These are phyloP conservation scores for Glyptemys insculpta DNA, from an alignment of 2,797 vertebrate genomes.

Conservation along the genomic window DNA sequence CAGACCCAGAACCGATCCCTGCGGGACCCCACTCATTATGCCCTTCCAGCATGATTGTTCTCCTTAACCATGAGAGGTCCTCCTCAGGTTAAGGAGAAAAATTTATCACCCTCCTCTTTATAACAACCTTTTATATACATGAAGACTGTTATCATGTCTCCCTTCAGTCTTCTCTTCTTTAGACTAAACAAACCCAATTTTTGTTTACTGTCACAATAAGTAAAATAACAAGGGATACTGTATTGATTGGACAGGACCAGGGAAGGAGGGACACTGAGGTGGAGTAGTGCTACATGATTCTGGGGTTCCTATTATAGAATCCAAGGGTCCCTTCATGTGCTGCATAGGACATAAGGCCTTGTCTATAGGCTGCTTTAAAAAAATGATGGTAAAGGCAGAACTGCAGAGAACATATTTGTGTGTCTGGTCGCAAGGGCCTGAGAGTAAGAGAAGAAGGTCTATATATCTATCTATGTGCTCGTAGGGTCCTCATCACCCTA, in stretches of 20 bases:
- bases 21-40: no score
- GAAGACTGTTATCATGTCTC: background rate
- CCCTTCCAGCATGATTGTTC: no score
- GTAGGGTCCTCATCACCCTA: background rate
- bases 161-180: background rate
- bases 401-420: background rate
- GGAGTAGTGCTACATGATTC: background rate
- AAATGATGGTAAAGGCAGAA: fast-evolving
- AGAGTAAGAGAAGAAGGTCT: background rate
- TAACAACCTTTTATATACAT: background rate
- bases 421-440: background rate
- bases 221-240: background rate
- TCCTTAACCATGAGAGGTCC: no score
- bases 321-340: background rate
- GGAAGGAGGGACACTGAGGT: fast-evolving
- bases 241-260: fast-evolving
- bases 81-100: background rate
- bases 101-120: background rate
- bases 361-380: background rate
- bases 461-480: background rate
- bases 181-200: background rate
- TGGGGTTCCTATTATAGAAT: background rate
- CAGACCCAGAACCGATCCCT: no score
- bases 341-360: background rate
- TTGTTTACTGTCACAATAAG: fast-evolving